These are phyloP conservation scores for Ophioninae sp. DNA, from an alignment of 2,888 invertebrate species.

Conservation along the genomic window DNA sequence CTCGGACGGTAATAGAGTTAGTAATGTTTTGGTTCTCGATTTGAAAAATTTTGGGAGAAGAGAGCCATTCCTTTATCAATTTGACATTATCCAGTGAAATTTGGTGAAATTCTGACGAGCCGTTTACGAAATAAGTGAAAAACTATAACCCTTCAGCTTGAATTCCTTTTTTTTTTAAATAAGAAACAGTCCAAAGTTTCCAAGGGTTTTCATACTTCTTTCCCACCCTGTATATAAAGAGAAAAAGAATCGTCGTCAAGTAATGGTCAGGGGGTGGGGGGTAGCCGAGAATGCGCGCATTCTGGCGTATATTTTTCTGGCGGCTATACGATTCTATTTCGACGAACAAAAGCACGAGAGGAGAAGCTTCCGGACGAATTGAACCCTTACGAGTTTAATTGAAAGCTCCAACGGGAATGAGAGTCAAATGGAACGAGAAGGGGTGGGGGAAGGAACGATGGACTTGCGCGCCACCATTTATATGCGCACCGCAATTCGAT, in stretches of 20 bases:
- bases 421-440: not conserved
- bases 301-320: conserved; percentile 33
- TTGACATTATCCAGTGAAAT: too few species aligned
- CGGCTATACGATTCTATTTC: conserved; percentile 49
- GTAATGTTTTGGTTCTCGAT: too few species aligned
- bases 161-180: too few species aligned
- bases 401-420: conserved; percentile 34
- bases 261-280: not conserved
- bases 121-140: too few species aligned
- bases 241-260: too few species aligned
- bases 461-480: not conserved
- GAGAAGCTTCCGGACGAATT: conserved; percentile 37
- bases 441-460: not conserved
- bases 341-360: conserved; percentile 54
- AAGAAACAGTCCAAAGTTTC: too few species aligned
- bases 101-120: not conserved
- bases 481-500: conserved; percentile 24
- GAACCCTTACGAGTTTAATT: conserved; percentile 57
- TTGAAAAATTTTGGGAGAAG: too few species aligned
- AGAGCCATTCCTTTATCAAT: too few species aligned
- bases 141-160: too few species aligned
- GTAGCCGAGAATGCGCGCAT: conserved; percentile 2
- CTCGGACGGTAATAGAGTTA: too few species aligned
- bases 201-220: too few species aligned
- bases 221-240: not conserved